Evolutionary conservation across 1,140 invertebrate species (phyloP).

Genomic region (Drosophila pruinosa): DNA sequence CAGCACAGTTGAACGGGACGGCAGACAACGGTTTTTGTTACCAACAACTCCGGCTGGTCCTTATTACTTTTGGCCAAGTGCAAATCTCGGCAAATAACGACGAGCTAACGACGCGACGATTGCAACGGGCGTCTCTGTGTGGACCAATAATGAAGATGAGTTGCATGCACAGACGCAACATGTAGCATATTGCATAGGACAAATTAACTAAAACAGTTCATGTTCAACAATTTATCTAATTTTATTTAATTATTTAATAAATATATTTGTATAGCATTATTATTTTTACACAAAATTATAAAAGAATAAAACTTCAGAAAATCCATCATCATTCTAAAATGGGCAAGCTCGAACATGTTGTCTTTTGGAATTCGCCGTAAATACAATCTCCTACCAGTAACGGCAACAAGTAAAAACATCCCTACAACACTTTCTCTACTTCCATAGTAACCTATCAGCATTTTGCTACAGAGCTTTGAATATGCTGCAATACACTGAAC

Average conservation of each 20-base stretch:
- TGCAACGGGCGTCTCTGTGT: conserved; percentile 29
- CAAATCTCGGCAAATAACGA: conserved; percentile 52
- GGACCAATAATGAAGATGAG: conserved; percentile 43
- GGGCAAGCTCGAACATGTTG: conserved; percentile 61
- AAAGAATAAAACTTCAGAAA: too few species aligned
- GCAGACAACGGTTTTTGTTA: conserved; percentile 36
- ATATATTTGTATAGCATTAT: too few species aligned
- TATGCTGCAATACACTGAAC: conserved; percentile 25
- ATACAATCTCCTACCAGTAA: conserved; percentile 14
- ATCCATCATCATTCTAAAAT: background rate
- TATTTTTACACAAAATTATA: background rate
- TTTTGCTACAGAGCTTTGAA: conserved; percentile 39
- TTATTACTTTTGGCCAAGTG: conserved; percentile 47
- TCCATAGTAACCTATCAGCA: conserved; percentile 46
- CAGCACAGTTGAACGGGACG: conserved; percentile 25
- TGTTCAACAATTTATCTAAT: too few species aligned
- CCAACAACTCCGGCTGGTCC: conserved; percentile 39
- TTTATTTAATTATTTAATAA: background rate
- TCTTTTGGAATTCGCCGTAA: conserved; percentile 63
- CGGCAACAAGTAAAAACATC: conserved; percentile 68
- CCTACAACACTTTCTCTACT: conserved; percentile 26
- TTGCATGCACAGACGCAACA: conserved; percentile 29
- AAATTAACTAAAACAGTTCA: too few species aligned
- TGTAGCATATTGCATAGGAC: background rate
- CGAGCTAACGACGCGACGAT: conserved; percentile 28